Base-by-base conservation (phyloP, 1,140 invertebrate species). In the Cyclina sinensis region DNA sequence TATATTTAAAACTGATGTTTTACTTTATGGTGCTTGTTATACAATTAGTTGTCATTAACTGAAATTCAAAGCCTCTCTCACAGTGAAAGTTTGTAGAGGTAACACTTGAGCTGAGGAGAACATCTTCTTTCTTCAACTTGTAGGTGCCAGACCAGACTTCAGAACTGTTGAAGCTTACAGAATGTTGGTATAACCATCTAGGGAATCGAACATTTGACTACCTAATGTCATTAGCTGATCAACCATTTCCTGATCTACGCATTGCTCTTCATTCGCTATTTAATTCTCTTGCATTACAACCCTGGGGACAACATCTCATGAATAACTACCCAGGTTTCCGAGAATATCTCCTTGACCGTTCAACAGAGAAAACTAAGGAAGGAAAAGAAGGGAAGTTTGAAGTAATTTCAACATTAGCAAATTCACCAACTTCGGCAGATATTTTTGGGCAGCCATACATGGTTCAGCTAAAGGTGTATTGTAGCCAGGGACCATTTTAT, bases 341-440 rank as follows among this genome's bases (percentile, higher is more conserved):
- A 4, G 98, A 98, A 94, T 98, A 97, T 94, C 94, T 98, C 3
- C 93, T 98, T 2, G 97, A 98, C 92, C 95, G 98, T 39, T 96
- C 96, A 76, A 95, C 96, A 0, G 97, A 98, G 93, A 95, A 96
- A 0, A 96, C 96, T 79, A 98, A 97, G 92, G 96, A 97, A 84
- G 97, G 97, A 32, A 95, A 95, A 85, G 97, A 97, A 92, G 94
- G 95, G 0, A 98, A 98, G 93, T 98, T 97, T 95, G 96, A 97
- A 87, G 96, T 98, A 27, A 96, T 98, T 11, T 96, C 96, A 90
- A 95, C 96, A 68, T 94, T 98, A 37, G 95, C 96, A 0, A 95
- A 96, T n/a, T 96, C 95, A 18, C 95, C 95, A 24, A 97, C 97
- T 54, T 92, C 95, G 2, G 48, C 94, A 0, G 93, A 96, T 37